Evolutionary conservation across 1,140 invertebrate genomes (phyloP).

Genomic region (Nymphalis io): DNA sequence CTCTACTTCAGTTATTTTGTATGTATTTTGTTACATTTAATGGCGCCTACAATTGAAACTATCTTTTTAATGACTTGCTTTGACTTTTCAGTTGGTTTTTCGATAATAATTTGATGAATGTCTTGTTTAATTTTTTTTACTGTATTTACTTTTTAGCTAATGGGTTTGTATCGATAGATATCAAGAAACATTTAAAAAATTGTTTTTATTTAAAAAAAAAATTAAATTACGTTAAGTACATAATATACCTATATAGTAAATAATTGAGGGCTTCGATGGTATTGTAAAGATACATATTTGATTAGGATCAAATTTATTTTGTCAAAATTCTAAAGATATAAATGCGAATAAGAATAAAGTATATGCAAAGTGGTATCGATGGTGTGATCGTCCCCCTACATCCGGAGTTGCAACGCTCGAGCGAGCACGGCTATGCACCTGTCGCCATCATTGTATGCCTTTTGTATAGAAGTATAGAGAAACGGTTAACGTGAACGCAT

Average conservation of each 20-base stretch:
- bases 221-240: too few relatives aligned
- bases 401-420: slow-evolving; percentile 58
- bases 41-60: background rate
- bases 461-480: slow-evolving; percentile 41
- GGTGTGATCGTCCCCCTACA: slow-evolving; percentile 63
- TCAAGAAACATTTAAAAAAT: too few relatives aligned
- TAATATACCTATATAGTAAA: too few relatives aligned
- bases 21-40: background rate
- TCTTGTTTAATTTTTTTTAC: too few relatives aligned
- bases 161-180: too few relatives aligned
- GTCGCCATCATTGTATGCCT: slow-evolving; percentile 52
- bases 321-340: background rate
- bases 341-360: slow-evolving; percentile 11
- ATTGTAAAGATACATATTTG: too few relatives aligned
- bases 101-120: too few relatives aligned
- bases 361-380: slow-evolving; percentile 36
- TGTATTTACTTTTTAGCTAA: too few relatives aligned
- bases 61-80: too few relatives aligned
- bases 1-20: slow-evolving; percentile 4
- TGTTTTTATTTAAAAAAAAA: too few relatives aligned
- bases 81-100: too few relatives aligned
- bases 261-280: too few relatives aligned
- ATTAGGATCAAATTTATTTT: background rate
- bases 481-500: slow-evolving; percentile 25
- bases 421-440: slow-evolving; percentile 63